Conservation (phyloP, 2,797 vertebrate genomes). For the Periparus ater region DNA sequence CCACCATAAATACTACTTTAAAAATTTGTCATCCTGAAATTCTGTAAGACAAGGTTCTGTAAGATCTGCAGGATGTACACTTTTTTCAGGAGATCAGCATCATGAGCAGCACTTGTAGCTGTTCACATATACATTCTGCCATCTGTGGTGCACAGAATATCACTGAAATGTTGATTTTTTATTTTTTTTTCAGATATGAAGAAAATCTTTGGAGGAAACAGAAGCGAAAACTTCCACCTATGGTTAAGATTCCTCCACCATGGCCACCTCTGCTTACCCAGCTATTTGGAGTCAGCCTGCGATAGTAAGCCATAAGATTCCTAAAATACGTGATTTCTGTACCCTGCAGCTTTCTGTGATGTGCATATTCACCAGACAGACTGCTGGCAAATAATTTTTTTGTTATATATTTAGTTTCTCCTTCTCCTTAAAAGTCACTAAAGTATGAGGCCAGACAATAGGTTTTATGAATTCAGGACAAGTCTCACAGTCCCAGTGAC, state of each 20-base stretch:
- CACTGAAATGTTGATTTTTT: neutral
- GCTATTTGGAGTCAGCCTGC: conserved; percentile 89
- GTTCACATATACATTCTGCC: neutral
- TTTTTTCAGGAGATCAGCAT: neutral
- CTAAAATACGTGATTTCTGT: neutral
- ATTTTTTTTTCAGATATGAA: conserved; percentile 77
- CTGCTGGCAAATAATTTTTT: neutral
- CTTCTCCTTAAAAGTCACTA: neutral
- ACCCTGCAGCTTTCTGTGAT: neutral
- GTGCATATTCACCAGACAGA: neutral
- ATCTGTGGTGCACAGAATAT: neutral
- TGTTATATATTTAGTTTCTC: neutral
- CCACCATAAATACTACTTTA: neutral
- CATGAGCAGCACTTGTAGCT: neutral
- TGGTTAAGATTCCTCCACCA: conserved; percentile 77
- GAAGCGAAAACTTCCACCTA: conserved; percentile 52
- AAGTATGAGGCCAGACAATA: neutral
- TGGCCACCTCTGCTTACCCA: conserved; percentile 87
- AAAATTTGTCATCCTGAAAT: neutral
- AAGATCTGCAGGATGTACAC: neutral
- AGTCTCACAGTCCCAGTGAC: neutral
- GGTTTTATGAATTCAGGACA: neutral
- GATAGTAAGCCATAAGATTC: conserved; percentile 79
- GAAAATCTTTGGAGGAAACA: conserved; percentile 77
- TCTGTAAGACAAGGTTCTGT: neutral